Conservation (phyloP, 1,140 invertebrate genomes). For the Anoplophora glabripennis region DNA sequence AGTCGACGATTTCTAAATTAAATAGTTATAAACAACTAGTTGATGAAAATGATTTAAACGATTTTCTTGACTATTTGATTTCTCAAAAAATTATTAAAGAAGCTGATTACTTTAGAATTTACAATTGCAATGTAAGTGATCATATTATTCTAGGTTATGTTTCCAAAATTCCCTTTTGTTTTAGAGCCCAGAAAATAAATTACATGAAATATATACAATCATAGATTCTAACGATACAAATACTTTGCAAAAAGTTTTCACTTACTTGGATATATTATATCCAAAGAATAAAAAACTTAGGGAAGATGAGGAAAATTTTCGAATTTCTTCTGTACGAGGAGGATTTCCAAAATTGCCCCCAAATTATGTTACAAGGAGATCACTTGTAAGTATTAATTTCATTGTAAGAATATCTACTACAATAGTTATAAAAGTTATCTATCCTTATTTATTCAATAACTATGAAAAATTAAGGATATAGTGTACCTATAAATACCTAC, state of each 20-base stretch:
- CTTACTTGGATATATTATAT: slow-evolving; percentile 7
- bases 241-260: slow-evolving; percentile 8
- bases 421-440: too few relatives aligned
- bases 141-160: slow-evolving; percentile 1
- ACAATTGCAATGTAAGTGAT: background rate
- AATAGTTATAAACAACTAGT: too few relatives aligned
- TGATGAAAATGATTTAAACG: background rate
- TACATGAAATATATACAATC: slow-evolving; percentile 13
- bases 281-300: slow-evolving; percentile 8
- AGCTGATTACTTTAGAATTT: slow-evolving; percentile 11
- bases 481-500: too few relatives aligned
- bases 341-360: slow-evolving; percentile 27
- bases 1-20: too few relatives aligned
- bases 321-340: slow-evolving; percentile 11
- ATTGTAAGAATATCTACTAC: too few relatives aligned
- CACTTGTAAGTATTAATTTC: slow-evolving; percentile 17
- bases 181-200: slow-evolving; percentile 3
- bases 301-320: slow-evolving; percentile 10
- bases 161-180: slow-evolving; percentile 11
- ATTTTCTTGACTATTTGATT: slow-evolving; percentile 11
- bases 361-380: slow-evolving; percentile 26
- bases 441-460: too few relatives aligned
- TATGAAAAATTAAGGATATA: too few relatives aligned
- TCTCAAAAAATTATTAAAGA: slow-evolving; percentile 11
- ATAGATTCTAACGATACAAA: slow-evolving; percentile 1